Conservation (phyloP, 2,888 invertebrate species). For the Melanchra persicariae region DNA sequence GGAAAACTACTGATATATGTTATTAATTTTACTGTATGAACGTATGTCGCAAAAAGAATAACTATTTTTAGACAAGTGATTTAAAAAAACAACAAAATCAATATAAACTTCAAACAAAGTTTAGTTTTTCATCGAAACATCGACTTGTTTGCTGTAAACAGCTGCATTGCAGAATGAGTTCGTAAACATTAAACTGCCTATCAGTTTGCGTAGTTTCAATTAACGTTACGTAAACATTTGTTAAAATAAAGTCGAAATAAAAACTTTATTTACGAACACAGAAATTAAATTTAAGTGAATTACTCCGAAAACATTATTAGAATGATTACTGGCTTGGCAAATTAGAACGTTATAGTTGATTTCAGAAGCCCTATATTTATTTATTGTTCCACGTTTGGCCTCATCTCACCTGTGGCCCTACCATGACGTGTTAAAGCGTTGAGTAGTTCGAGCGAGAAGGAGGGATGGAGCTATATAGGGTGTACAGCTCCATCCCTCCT, state of each 20-base stretch:
- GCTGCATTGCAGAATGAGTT: slow-evolving; percentile 48
- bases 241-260: neutral
- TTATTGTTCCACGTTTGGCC: no score
- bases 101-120: slow-evolving; percentile 29
- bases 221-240: slow-evolving; percentile 20
- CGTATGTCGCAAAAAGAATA: no score
- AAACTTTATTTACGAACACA: neutral
- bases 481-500: no score
- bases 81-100: slow-evolving; percentile 37
- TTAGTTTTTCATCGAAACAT: slow-evolving; percentile 34
- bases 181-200: slow-evolving; percentile 33
- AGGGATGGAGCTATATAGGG: no score
- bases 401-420: no score
- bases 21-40: neutral
- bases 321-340: no score
- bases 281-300: no score
- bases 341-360: neutral
- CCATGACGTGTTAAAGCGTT: no score
- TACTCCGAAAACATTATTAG: no score
- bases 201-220: slow-evolving; percentile 46
- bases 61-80: slow-evolving; percentile 6
- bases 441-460: no score
- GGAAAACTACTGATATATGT: neutral
- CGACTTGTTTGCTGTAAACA: slow-evolving; percentile 51
- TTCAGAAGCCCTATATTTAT: no score